phyloP scores from a whole-genome alignment of 37 sponge, comb jelly and placozoan genomes.

The Cliona cf. orientalis region DNA sequence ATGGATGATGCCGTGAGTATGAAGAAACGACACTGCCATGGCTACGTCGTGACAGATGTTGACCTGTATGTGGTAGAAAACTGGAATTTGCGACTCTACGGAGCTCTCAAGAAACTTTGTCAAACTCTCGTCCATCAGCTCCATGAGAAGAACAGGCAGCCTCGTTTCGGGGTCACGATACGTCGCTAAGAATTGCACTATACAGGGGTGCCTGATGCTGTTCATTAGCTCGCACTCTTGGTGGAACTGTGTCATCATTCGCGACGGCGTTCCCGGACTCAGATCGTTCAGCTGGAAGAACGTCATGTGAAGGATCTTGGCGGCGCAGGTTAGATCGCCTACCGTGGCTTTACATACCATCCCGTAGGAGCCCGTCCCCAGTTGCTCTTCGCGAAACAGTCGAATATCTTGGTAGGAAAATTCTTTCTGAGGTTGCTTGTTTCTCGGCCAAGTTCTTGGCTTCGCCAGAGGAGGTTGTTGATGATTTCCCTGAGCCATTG shows the following conservation, averaged over 20 bases:
- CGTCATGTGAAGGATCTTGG: constrained; percentile 22
- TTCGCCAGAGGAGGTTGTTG: not conserved
- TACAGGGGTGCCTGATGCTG: constrained; percentile 36
- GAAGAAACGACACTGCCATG: constrained; percentile 49
- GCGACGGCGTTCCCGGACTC: not conserved
- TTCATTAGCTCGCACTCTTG: constrained; percentile 48
- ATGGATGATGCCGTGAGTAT: constrained; percentile 48
- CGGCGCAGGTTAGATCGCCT: constrained; percentile 17
- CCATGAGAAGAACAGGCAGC: constrained; percentile 49
- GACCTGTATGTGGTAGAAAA: constrained; percentile 31
- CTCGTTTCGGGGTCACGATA: constrained; percentile 16
- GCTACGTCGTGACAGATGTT: constrained; percentile 45
- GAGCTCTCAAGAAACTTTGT: constrained; percentile 21
- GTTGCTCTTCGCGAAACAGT: not conserved
- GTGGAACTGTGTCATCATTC: constrained; percentile 8
- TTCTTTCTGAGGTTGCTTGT: not conserved
- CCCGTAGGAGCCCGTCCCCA: constrained; percentile 14
- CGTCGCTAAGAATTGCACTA: constrained; percentile 40
- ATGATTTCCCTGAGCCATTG: too few relatives aligned
- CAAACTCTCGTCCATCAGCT: constrained; percentile 50
- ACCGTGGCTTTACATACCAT: constrained; percentile 23
- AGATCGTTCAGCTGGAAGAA: not conserved
- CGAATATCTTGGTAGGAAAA: constrained; percentile 5
- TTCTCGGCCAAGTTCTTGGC: not conserved
- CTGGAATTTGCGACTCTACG: too few relatives aligned